Percentiles rank a stretch among this genome's conserved stretches.
Conservation (phyloP, 2,113 vertebrate genomes). For the Marmota monax region DNA sequence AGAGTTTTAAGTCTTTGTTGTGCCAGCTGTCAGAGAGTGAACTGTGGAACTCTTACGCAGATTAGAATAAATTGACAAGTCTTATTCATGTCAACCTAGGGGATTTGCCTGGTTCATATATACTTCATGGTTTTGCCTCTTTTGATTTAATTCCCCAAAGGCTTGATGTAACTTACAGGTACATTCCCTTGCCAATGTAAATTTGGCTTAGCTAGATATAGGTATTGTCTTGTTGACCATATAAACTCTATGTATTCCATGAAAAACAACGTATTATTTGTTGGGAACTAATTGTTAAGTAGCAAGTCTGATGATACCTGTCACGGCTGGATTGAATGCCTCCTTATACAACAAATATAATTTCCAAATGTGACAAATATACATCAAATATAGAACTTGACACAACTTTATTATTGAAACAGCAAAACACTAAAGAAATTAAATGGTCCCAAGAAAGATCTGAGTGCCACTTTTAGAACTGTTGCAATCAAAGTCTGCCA, state of each 20-base stretch:
- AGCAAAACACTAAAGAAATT: background rate
- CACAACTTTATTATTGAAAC: background rate
- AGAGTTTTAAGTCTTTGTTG: conserved; percentile 30
- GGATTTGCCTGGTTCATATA: background rate
- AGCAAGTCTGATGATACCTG: background rate
- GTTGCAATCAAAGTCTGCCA: background rate
- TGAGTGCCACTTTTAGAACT: background rate
- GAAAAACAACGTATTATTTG: background rate
- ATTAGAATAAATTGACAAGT: conserved; percentile 27
- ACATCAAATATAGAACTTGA: background rate
- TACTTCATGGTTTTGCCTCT: background rate
- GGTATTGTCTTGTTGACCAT: background rate
- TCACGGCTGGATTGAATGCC: background rate
- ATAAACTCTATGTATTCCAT: background rate
- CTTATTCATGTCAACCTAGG: background rate
- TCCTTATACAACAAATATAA: background rate
- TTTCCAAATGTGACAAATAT: background rate
- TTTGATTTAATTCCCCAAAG: conserved; percentile 38
- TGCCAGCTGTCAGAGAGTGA: conserved; percentile 58
- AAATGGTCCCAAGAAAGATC: background rate
- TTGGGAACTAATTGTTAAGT: background rate
- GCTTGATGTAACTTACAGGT: background rate
- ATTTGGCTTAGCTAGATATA: background rate
- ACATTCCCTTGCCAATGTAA: background rate
- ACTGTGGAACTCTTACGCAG: conserved; percentile 25